Base-by-base conservation (phyloP, 2,888 invertebrate genomes). In the Zelleria hepariella region DNA sequence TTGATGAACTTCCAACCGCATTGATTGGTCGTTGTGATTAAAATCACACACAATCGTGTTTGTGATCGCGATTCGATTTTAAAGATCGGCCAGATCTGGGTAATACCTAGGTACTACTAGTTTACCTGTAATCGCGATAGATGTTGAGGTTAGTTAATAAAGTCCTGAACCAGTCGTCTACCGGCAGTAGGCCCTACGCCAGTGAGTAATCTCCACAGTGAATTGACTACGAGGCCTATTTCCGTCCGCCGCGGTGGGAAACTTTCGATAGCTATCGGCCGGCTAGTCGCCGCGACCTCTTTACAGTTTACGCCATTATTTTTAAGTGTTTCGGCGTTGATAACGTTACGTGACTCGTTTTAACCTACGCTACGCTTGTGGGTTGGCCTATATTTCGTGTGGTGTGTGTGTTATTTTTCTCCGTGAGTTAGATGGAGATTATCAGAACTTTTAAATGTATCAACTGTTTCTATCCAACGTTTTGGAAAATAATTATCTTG, bases 211-310 rank as follows among this genome's bases (percentile, higher is more conserved):
- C 71, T 68, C 59, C 66, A 68, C 65, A 71, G 70, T 74, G 73
- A 72, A 74, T 76, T 71, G 70, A 65, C 72, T 75, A 71, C 73
- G 71, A 73, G 68, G 67, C 73, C 73, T 81, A 78, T 82, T 80
- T 81, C 80, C 79, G 80, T 74, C 72, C 70, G 67, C 56, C 42
- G 55, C 57, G 58, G 62, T 75, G 73, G 67, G 72, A 75, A 58
- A 75, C 68, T 66, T 65, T 69, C 66, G 64, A 57, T 57, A 51
- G 65, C 62, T 70, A 69, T 73, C 71, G 68, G 65, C 62, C 68
- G 68, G 64, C 60, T 65, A 79, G 78, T 8, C 78, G 18, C 77
- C 70, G 70, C 79, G 83, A 82, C 82, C 84, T 73, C 76, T 72
- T 78, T 75, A 51, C 58, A 5, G 49, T 25, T 23, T n/a, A 42